phyloP scores from a whole-genome alignment of 92 coral and sea anemone species.

The Epizoanthus stellaris region DNA sequence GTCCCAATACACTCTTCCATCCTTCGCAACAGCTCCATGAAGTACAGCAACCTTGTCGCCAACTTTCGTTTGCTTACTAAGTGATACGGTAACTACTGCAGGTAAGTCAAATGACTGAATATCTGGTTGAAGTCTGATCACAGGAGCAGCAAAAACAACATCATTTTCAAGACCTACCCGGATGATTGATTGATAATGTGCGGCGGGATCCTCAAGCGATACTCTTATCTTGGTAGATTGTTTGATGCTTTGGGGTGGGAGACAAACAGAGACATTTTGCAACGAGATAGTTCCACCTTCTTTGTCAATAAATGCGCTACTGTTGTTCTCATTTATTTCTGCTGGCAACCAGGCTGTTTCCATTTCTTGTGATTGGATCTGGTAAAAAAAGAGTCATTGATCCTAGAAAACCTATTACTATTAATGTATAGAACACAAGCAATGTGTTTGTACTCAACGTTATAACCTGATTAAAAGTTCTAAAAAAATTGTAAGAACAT shows the following conservation, averaged over 20 bases:
- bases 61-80: not conserved
- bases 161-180: not conserved
- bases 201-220: not conserved
- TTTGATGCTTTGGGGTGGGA: not conserved
- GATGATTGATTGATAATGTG: not conserved
- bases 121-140: not conserved
- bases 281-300: not conserved
- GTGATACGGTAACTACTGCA: not conserved
- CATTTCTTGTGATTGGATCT: not conserved
- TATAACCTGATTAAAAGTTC: no score
- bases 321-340: not conserved
- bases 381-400: no score
- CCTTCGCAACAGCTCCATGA: not conserved
- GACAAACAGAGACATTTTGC: not conserved
- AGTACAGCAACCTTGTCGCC: not conserved
- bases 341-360: not conserved
- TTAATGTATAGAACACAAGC: no score
- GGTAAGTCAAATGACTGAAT: not conserved
- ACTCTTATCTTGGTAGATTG: not conserved
- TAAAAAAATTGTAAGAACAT: no score
- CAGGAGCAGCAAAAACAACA: conserved; percentile 9
- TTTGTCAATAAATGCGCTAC: not conserved
- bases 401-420: no score
- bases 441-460: no score
- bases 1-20: not conserved